These are phyloP conservation scores for Callyntrura guangdongensis DNA, from an alignment of 2,888 invertebrate genomes.

Conservation along the genomic window DNA sequence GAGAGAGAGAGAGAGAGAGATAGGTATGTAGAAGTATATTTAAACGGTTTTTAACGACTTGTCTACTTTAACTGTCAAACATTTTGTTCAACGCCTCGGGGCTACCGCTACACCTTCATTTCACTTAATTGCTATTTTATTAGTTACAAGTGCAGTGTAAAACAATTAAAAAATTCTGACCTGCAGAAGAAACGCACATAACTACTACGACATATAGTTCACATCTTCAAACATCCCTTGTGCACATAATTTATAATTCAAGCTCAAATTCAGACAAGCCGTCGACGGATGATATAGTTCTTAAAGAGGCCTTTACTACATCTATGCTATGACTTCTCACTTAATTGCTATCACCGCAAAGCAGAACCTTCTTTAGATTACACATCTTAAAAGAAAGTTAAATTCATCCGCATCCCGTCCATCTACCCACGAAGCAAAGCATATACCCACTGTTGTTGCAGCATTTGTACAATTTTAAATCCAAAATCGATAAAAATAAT, in stretches of 20 bases:
- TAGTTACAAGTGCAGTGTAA: conserved; percentile 54
- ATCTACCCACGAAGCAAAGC: too few species aligned
- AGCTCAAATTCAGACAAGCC: conserved; percentile 77
- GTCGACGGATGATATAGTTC: conserved; percentile 64
- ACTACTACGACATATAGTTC: not conserved
- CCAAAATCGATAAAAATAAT: too few species aligned
- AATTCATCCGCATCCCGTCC: too few species aligned
- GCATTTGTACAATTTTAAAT: too few species aligned
- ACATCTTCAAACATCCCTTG: conserved; percentile 10
- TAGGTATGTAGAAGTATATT: too few species aligned
- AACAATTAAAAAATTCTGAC: conserved; percentile 66
- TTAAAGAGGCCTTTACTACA: conserved; percentile 17
- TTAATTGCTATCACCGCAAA: too few species aligned
- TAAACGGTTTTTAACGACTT: not conserved
- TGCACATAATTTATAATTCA: conserved; percentile 54
- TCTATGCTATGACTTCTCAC: not conserved
- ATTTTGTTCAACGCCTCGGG: conserved; percentile 5
- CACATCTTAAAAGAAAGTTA: too few species aligned
- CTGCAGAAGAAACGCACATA: conserved; percentile 64
- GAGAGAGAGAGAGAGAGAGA: too few species aligned
- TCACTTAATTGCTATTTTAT: too few species aligned
- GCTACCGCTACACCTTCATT: conserved; percentile 13
- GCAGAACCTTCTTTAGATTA: too few species aligned
- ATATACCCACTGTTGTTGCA: too few species aligned
- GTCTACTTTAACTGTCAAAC: conserved; percentile 26